These are phyloP conservation scores for Syrmaticus mikado DNA, from an alignment of 2,113 vertebrate species.

Conservation along the genomic window DNA sequence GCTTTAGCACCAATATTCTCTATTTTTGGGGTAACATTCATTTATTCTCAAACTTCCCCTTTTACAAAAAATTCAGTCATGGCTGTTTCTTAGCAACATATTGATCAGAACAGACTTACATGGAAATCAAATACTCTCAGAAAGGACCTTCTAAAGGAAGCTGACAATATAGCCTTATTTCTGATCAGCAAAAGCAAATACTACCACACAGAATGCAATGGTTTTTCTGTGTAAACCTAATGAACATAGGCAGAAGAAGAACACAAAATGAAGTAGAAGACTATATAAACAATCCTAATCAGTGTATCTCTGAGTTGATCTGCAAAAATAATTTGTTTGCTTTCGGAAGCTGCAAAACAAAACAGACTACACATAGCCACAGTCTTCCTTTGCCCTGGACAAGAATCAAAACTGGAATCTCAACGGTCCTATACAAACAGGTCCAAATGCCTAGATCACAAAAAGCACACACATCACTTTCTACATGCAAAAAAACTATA, in stretches of 20 bases:
- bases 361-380: neutral
- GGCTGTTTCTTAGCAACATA: slow-evolving; percentile 53
- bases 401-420: neutral
- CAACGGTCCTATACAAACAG: neutral
- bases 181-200: neutral
- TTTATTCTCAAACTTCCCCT: slow-evolving; percentile 15
- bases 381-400: neutral
- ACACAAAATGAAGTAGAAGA: neutral
- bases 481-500: neutral
- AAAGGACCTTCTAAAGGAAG: neutral
- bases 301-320: neutral
- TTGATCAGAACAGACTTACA: slow-evolving; percentile 35
- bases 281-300: neutral
- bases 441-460: neutral
- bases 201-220: neutral
- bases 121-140: slow-evolving; percentile 17
- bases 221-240: neutral
- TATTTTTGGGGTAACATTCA: neutral
- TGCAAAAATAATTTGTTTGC: neutral
- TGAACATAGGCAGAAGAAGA: neutral
- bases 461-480: neutral
- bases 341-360: neutral
- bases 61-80: slow-evolving; percentile 18
- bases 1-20: neutral
- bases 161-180: neutral